Evolutionary conservation across 2,888 invertebrate species (phyloP), one percentile per base, ranked within the genome.

Genomic region (Acronicta aceris): DNA sequence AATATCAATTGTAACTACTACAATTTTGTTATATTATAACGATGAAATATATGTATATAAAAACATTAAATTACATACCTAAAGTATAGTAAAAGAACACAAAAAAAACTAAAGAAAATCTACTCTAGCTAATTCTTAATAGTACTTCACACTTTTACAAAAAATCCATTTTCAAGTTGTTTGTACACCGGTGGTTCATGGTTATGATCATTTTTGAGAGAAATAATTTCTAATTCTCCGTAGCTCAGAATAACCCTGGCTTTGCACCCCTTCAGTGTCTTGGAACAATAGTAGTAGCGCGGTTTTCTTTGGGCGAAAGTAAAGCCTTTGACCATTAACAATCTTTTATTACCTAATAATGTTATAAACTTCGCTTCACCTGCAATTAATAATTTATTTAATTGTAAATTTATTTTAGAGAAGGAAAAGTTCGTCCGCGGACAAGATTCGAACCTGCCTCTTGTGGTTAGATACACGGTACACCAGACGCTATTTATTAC

Each of bases 111-210:
- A 21, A 21, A 21, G 4, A 21, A 21, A 21, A 21, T 21, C 21
- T 21, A 3, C 21, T 21, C 21, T n/a, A n/a, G n/a, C n/a, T n/a
- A n/a, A n/a, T n/a, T n/a, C n/a, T n/a, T n/a, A n/a, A n/a, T 7
- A n/a, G 5, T 38, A 38, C 36, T 38, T 38, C 6, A 38, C 6
- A 38, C 1, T 38, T 38, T 38, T 6, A 38, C 5, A 2, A n/a
- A 38, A 13, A 2, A n/a, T 38, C 38, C 38, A 38, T n/a, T 38
- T 6, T 38, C n/a, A 8, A 38, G 38, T 38, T 38, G 5, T 38
- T n/a, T 38, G n/a, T 38, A 38, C 38, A 38, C 6, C n/a, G 38
- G 38, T 38, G 38, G 38, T 38, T 38, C 38, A n/a, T 38, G 38
- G 6, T 38, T 38, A n/a, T 38, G 38, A 4, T 38, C 38, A n/a